Base-by-base conservation (phyloP, 2,797 vertebrate species). In the Phoeniculus purpureus region DNA sequence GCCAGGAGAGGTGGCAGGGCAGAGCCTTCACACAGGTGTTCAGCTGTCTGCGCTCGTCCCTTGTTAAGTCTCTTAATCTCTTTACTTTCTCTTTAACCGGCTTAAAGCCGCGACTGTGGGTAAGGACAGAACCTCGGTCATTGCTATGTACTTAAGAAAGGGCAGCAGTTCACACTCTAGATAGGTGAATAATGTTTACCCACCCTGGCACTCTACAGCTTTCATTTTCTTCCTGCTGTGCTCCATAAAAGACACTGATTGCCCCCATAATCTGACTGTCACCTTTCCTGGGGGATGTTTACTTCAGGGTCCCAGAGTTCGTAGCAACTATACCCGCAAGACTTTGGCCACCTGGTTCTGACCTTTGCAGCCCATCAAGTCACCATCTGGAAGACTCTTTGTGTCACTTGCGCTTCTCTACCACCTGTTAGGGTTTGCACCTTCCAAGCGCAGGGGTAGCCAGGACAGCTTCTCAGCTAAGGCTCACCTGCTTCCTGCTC, bases 61-160 rank as follows among this genome's bases (percentile, higher is more conserved):
- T 4, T 7, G 2, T 74, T 84, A 84, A 88, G 77, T 80, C 88
- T 85, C 81, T 50, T 59, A 22, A 81, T 80, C 88, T 74, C 12
- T 51, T 93, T 92, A 78, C 73, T 78, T 94, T 89, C 81, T 94
- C 86, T 93, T 94, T 92, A 95, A 92, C 81, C 86, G 79, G 75
- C 72, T 90, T 80, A 82, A 74, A 50, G 40, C 25, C 78, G 4
- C 7, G 22, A 19, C 34, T 45, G 65, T 18, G 29, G 32, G 34
- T 71, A 74, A 89, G 72, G 65, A 76, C 70, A 77, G 84, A 92
- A 32, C 72, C 81, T 82, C 1, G 1, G 84, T 60, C 82, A 93
- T 32, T 78, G 92, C 81, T 89, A 56, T 92, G 85, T 75, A 85
- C 87, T 85, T 66, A 87, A 70, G 81, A 92, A 66, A 56, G 55